These are phyloP conservation scores for Aix galericulata DNA, from an alignment of 2,113 vertebrate genomes.

Conservation along the genomic window DNA sequence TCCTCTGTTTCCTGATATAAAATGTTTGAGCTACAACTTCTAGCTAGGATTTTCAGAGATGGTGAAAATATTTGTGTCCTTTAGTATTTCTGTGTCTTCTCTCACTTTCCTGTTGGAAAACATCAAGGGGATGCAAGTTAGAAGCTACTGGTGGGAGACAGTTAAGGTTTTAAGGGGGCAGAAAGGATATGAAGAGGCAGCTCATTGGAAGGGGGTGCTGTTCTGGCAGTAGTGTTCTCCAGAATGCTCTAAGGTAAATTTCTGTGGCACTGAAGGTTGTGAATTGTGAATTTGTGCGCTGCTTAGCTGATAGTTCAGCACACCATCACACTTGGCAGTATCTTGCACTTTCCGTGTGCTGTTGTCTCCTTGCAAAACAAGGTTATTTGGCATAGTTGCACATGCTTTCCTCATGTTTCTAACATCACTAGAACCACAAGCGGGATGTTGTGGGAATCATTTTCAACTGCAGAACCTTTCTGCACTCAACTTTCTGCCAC, in stretches of 20 bases:
- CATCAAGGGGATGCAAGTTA: conserved; percentile 58
- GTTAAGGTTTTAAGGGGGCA: background rate
- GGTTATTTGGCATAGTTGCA: background rate
- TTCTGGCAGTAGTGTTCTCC: conserved; percentile 13
- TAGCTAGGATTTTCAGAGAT: no score
- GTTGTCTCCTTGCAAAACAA: background rate
- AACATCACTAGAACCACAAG: background rate
- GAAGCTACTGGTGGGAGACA: conserved; percentile 65
- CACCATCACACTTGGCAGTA: background rate
- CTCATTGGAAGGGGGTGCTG: background rate
- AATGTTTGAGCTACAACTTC: no score
- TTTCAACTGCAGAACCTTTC: background rate
- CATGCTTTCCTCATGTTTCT: background rate
- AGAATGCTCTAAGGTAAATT: conserved; percentile 13
- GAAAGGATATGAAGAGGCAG: background rate
- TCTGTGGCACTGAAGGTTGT: conserved; percentile 9
- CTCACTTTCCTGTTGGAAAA: conserved; percentile 78
- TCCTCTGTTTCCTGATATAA: no score
- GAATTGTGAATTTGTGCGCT: background rate
- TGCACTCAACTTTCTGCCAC: conserved; percentile 12
- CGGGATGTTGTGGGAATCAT: background rate
- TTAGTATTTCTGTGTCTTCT: conserved; percentile 3
- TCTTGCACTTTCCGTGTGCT: no score
- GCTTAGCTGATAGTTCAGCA: conserved; percentile 14
- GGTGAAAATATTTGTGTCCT: no score